A percentile compares a stretch with the other conserved stretches of the same genome.
These are phyloP conservation scores for Hoplodrina blanda DNA, from an alignment of 2,888 invertebrate genomes.

Conservation along the genomic window DNA sequence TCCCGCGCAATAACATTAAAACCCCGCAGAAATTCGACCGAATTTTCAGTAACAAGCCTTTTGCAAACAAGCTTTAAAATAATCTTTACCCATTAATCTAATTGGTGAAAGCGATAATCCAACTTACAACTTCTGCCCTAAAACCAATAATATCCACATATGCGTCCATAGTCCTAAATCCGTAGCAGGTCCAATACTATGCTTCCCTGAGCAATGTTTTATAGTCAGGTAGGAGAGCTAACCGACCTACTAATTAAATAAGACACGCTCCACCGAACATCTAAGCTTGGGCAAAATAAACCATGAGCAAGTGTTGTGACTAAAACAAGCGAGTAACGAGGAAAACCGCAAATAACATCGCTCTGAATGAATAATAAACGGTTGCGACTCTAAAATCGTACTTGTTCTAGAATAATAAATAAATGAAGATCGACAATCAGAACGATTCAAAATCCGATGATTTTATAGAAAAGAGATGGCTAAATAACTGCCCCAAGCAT, in stretches of 20 bases:
- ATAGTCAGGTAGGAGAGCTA: slow-evolving; percentile 72
- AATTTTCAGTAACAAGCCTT: neutral
- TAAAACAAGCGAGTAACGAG: slow-evolving; percentile 48
- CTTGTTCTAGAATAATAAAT: neutral
- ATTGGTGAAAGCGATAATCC: neutral
- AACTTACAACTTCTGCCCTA: slow-evolving; percentile 10
- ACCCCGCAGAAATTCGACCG: no score
- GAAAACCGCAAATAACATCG: slow-evolving; percentile 52
- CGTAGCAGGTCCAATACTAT: slow-evolving; percentile 64
- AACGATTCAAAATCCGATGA: no score
- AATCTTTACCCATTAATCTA: neutral
- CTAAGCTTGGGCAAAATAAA: slow-evolving; percentile 71
- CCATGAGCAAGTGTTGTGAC: slow-evolving; percentile 49
- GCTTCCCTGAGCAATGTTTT: slow-evolving; percentile 81
- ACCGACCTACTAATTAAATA: slow-evolving; percentile 85
- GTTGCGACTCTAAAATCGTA: neutral
- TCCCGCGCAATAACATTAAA: no score
- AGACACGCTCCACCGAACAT: slow-evolving; percentile 79
- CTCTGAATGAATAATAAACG: slow-evolving; percentile 26
- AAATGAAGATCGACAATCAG: neutral
- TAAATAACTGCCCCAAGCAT: no score
- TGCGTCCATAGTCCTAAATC: slow-evolving; percentile 52
- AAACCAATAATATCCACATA: slow-evolving; percentile 38
- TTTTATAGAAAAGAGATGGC: no score
- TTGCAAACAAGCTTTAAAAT: neutral